Evolutionary conservation across 1,140 invertebrate genomes (phyloP).

Genomic region (Stratiolaelaps scimitus): DNA sequence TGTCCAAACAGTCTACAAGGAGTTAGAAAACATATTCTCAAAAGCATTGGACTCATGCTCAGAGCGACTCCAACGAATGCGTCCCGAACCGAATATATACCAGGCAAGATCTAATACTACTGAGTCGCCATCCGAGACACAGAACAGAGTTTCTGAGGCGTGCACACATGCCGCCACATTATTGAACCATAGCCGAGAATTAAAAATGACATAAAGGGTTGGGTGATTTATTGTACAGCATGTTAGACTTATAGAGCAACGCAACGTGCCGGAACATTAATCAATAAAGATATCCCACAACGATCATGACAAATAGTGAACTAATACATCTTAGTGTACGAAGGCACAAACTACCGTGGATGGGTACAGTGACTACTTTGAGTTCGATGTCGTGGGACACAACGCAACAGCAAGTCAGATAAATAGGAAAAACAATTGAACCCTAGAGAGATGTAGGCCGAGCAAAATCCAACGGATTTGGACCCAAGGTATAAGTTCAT

Average conservation of each 20-base stretch:
- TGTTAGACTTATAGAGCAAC: neutral
- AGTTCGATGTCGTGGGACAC: neutral
- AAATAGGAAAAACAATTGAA: no score
- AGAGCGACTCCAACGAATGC: slow-evolving; percentile 40
- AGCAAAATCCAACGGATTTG: no score
- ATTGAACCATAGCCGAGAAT: neutral
- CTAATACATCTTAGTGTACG: neutral
- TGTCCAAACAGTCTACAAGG: slow-evolving; percentile 42
- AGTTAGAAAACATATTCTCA: slow-evolving; percentile 40
- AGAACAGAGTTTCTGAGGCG: no score
- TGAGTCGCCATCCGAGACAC: no score
- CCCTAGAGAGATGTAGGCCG: no score
- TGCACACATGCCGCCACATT: neutral
- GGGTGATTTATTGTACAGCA: neutral
- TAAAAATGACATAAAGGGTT: neutral
- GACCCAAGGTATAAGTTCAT: no score
- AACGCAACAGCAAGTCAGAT: neutral
- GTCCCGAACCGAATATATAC: slow-evolving; percentile 39
- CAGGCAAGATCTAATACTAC: no score
- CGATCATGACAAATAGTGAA: neutral
- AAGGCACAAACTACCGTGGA: neutral
- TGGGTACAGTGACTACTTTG: neutral
- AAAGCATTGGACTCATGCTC: slow-evolving; percentile 41
- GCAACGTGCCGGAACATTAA: neutral
- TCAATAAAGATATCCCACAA: neutral